phyloP scores from a whole-genome alignment of 53 echinoderm and acorn worm species.

The Temnopleurus reevesii region DNA sequence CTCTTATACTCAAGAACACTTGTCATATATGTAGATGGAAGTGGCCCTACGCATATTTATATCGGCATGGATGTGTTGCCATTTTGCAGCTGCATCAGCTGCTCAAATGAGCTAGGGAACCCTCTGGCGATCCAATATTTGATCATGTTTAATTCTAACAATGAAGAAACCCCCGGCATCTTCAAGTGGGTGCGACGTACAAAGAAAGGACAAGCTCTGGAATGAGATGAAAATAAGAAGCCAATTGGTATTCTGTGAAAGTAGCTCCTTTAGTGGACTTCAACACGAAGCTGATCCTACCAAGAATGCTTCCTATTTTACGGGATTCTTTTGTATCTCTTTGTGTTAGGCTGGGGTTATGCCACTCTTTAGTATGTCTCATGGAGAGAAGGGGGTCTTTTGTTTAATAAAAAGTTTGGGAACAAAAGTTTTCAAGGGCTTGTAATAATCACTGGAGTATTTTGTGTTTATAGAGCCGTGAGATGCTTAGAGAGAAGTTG shows the following conservation, averaged over 20 bases:
- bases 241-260: neutral
- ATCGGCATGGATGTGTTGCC: neutral
- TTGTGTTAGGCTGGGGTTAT: constrained; percentile 20
- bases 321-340: neutral
- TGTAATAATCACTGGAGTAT: neutral
- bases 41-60: neutral
- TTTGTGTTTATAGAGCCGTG: neutral
- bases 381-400: neutral
- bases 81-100: constrained; percentile 2
- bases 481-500: too few relatives aligned
- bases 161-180: neutral
- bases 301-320: neutral
- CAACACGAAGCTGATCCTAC: neutral
- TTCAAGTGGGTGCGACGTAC: constrained; percentile 5
- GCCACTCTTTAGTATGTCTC: neutral
- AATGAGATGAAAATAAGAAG: constrained; percentile 14
- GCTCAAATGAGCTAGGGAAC: neutral
- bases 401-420: neutral
- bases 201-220: neutral
- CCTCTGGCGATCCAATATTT: neutral
- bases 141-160: constrained; percentile 22
- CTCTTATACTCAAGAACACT: too few relatives aligned
- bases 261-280: constrained; percentile 8
- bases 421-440: constrained; percentile 26
- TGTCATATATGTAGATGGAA: neutral